Conservation (phyloP, 2,797 vertebrate species). For the Sebastes flavidus region DNA sequence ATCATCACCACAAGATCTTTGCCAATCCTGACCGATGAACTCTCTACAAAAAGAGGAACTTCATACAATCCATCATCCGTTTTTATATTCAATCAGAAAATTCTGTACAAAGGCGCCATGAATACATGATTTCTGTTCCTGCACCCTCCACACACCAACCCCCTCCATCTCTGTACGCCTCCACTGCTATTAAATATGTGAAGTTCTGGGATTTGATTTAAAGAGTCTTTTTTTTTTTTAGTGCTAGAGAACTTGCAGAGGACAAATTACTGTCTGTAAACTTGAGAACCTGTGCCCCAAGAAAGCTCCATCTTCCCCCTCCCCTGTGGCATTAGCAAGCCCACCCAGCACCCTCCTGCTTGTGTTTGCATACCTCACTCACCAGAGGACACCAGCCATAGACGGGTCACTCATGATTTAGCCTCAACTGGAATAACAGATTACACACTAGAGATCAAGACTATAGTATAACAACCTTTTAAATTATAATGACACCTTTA, state of each 20-base stretch:
- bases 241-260: constrained; percentile 25
- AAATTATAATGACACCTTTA: not conserved
- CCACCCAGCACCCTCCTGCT: not conserved
- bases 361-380: constrained; percentile 41
- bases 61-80: constrained; percentile 59
- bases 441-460: not conserved
- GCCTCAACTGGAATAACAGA: not conserved
- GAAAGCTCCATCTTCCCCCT: not conserved
- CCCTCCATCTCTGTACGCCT: constrained; percentile 1
- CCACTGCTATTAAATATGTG: constrained; percentile 12
- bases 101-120: constrained; percentile 78
- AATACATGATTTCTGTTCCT: constrained; percentile 31
- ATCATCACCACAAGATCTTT: constrained; percentile 28
- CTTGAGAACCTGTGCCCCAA: constrained; percentile 8
- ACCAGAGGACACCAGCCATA: constrained; percentile 3
- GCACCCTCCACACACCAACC: not conserved
- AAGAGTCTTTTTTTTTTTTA: constrained; percentile 20
- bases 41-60: constrained; percentile 47
- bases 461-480: not conserved
- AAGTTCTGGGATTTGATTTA: constrained; percentile 24
- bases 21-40: constrained; percentile 39
- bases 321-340: not conserved
- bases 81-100: constrained; percentile 59
- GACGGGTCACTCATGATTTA: constrained; percentile 4
- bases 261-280: constrained; percentile 47